Conservation (phyloP, 2,797 vertebrate genomes). For the Acanthornis magna region DNA sequence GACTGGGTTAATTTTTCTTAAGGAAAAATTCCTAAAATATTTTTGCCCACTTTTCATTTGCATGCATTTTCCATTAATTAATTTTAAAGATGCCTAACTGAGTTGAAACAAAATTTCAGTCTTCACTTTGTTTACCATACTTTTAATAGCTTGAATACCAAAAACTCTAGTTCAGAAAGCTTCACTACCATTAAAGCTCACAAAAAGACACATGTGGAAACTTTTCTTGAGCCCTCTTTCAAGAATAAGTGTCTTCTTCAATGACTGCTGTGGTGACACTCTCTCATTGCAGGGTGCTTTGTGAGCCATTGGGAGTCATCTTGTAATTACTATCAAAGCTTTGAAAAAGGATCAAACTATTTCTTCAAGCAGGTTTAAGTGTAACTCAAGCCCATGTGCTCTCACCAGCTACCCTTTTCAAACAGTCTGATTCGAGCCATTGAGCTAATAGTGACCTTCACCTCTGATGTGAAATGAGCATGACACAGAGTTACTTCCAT, state of each 20-base stretch:
- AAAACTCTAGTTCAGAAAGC: not conserved
- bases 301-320: not conserved
- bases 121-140: not conserved
- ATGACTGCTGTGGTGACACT: not conserved
- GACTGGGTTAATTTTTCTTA: not conserved
- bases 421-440: not conserved
- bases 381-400: not conserved
- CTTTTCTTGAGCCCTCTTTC: not conserved
- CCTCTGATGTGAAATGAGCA: not conserved
- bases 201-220: not conserved
- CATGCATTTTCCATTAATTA: not conserved
- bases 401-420: not conserved
- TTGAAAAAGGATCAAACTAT: not conserved
- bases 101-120: not conserved
- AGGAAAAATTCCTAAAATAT: not conserved
- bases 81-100: not conserved
- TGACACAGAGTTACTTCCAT: not conserved
- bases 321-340: not conserved
- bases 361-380: not conserved
- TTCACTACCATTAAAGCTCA: not conserved
- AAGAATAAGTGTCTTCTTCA: not conserved
- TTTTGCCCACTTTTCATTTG: not conserved
- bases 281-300: not conserved
- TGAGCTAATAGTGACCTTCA: not conserved
- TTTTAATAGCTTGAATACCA: not conserved